Evolutionary conservation across 1,140 invertebrate genomes (phyloP).

Genomic region (Parasteatoda tepidariorum): DNA sequence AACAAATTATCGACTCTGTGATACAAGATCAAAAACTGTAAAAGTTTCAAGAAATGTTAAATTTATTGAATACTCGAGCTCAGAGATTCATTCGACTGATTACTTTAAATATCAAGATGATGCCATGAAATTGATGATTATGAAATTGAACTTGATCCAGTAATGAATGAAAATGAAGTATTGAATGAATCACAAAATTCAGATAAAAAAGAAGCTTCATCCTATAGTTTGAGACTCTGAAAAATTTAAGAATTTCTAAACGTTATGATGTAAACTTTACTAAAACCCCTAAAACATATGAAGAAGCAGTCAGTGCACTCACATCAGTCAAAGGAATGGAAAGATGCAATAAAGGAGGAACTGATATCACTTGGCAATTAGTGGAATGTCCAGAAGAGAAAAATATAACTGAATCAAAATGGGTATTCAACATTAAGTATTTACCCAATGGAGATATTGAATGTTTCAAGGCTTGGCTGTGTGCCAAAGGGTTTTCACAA

Average conservation of each 20-base stretch:
- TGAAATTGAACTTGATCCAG: too few relatives aligned
- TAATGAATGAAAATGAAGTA: too few relatives aligned
- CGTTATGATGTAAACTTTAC: conserved; percentile 4
- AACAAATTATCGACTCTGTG: too few relatives aligned
- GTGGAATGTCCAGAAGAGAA: not conserved
- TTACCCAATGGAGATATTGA: conserved; percentile 11
- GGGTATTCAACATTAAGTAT: conserved; percentile 52
- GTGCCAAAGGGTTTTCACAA: conserved; percentile 28
- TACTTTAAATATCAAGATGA: too few relatives aligned
- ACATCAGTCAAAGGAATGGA: conserved; percentile 15
- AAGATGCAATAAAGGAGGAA: conserved; percentile 35
- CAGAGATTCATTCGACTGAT: too few relatives aligned
- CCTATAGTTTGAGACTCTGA: not conserved
- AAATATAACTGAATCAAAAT: conserved; percentile 32
- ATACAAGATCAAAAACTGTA: too few relatives aligned
- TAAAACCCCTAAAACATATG: not conserved
- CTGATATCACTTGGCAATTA: conserved; percentile 13
- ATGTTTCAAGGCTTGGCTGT: not conserved
- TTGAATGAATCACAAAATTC: too few relatives aligned
- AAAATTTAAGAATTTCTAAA: not conserved
- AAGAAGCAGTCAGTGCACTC: conserved; percentile 33
- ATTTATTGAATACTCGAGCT: too few relatives aligned
- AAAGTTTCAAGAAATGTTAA: too few relatives aligned
- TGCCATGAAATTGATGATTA: too few relatives aligned
- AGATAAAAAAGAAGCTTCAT: not conserved